Base-by-base conservation (phyloP, 1,140 invertebrate species). In the Acyrthosiphon pisum region DNA sequence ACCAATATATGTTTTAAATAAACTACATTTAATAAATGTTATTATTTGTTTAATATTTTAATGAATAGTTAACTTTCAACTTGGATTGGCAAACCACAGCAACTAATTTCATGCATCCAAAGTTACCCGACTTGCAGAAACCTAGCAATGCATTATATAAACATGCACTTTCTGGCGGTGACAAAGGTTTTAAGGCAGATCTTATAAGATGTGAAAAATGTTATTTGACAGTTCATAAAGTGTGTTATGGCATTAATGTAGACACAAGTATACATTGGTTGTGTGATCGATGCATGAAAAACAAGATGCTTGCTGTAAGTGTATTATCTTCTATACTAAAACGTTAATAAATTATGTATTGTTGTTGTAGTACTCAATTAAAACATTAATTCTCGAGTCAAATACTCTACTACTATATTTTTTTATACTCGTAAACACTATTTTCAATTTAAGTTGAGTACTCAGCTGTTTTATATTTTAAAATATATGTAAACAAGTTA, bases 261-360 rank as follows among this genome's bases (percentile, higher is more conserved):
- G 30, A 93, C 93, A 93, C 93, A 93, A 90, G 44, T 53, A 93
- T 41, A 48, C 88, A 56, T 93, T 93, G 93, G 91, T 37, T 56
- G 3, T 93, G 91, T 93, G 91, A 93, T 56, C 91, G 91, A 11
- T 93, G 91, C n/a, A 22, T 86, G 48, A 41, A 11, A 22, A 41
- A 53, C 4, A 44, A 48, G 7, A 30, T 37, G 2, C 20, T 37
- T 41, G 35, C 48, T 46, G 91, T 93, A 93, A 83, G 90, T 92
- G 41, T 90, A 46, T 56, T 68, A 1, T 48, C 11, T 48, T 0
- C 0, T 48, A 14, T 48, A 48, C 14, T 48, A 48, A 48, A 48
- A 11, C 11, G 11, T 48, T 53, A 53, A 53, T 53, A 22, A 53
- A 53, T 23, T 53, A 53, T 53, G 20, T 53, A 53, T 7, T 23